These are phyloP conservation scores for Melanerpes formicivorus DNA, from an alignment of 2,113 vertebrate genomes.

Conservation along the genomic window DNA sequence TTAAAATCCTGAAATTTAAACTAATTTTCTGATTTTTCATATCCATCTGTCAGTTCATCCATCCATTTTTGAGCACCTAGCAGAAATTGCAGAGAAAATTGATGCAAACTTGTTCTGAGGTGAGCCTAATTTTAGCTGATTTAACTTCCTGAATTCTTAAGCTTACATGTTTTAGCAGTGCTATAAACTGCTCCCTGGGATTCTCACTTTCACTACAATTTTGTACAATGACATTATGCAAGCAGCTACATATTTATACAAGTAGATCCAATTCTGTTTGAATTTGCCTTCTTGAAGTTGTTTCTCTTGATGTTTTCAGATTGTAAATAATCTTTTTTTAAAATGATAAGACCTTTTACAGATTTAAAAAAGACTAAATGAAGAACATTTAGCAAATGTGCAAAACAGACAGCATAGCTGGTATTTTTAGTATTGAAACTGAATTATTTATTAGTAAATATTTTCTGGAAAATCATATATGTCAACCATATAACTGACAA, in stretches of 20 bases:
- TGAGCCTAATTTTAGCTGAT: constrained; percentile 1
- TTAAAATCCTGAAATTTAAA: constrained; percentile 12
- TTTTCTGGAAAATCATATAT: not conserved
- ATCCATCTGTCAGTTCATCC: not conserved
- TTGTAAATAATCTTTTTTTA: not conserved
- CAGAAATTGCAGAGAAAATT: constrained; percentile 13
- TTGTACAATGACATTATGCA: not conserved
- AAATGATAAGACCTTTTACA: not conserved
- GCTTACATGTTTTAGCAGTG: not conserved
- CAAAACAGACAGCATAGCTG: not conserved
- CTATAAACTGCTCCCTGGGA: not conserved
- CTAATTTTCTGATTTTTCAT: constrained; percentile 25
- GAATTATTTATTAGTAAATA: not conserved
- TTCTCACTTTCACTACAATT: not conserved
- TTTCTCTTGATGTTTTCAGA: not conserved
- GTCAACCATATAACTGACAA: not conserved
- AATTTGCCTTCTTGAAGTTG: not conserved
- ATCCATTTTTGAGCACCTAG: not conserved
- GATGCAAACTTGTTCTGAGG: not conserved
- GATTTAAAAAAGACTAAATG: not conserved
- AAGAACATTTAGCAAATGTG: not conserved
- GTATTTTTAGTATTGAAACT: not conserved
- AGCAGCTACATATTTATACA: not conserved
- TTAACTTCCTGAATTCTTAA: constrained; percentile 7
- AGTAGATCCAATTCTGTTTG: not conserved